These are phyloP conservation scores for Luscinia luscinia DNA, from an alignment of 2,797 vertebrate genomes.

Conservation along the genomic window DNA sequence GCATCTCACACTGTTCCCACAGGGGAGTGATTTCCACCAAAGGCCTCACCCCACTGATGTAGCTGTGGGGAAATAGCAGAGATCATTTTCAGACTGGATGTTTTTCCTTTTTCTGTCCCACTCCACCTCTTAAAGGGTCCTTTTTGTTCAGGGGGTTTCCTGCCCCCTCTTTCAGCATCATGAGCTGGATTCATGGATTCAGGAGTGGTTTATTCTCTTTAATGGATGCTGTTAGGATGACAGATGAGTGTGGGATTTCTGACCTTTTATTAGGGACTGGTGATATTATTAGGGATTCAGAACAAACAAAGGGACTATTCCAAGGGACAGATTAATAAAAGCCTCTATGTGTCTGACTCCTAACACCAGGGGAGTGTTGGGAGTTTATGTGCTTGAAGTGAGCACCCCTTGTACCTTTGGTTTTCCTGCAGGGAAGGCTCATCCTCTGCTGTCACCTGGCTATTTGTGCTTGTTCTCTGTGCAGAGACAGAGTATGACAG, in stretches of 20 bases:
- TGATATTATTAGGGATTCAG: neutral
- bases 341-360: neutral
- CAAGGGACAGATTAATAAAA: neutral
- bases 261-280: neutral
- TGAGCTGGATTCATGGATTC: neutral
- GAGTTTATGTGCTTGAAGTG: neutral
- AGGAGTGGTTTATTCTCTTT: neutral
- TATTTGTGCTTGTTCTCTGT: neutral
- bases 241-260: constrained; percentile 2
- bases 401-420: neutral
- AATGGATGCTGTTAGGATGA: neutral
- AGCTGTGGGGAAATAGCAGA: neutral
- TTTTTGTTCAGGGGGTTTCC: neutral
- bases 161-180: neutral
- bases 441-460: neutral
- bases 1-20: neutral
- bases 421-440: neutral
- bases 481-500: neutral
- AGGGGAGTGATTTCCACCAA: neutral
- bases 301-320: neutral
- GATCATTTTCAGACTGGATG: neutral
- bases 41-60: neutral
- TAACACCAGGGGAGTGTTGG: neutral
- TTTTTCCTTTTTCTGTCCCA: neutral
- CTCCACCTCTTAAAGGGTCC: neutral